Percentiles rank a stretch among this genome's conserved stretches.
Evolutionary conservation across 2,888 invertebrate species (phyloP).

Genomic region (Parnassius orleans): DNA sequence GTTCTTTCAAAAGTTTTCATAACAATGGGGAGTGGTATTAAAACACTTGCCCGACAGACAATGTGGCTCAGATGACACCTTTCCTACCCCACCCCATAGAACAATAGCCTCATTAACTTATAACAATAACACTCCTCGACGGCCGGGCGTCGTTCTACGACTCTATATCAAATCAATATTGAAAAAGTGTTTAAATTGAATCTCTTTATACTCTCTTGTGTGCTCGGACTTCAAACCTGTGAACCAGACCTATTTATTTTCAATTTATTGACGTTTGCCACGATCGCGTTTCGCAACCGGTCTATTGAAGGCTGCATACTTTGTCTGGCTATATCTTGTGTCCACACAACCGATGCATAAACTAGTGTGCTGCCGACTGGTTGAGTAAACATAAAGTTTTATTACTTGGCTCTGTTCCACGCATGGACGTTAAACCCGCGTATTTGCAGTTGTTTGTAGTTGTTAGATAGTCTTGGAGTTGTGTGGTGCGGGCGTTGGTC

Average conservation of each 20-base stretch:
- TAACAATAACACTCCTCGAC: constrained; percentile 62
- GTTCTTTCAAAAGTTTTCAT: constrained; percentile 22
- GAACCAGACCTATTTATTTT: constrained; percentile 31
- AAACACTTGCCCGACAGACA: constrained; percentile 60
- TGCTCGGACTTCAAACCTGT: constrained; percentile 24
- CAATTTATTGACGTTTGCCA: constrained; percentile 31
- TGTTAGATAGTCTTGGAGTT: constrained; percentile 43
- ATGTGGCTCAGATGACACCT: constrained; percentile 63
- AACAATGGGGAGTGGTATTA: constrained; percentile 55
- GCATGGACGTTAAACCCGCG: constrained; percentile 69
- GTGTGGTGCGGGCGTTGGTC: constrained; percentile 33
- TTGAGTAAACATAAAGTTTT: constrained; percentile 77
- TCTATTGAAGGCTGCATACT: constrained; percentile 37
- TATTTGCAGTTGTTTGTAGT: constrained; percentile 65
- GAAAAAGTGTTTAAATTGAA: constrained; percentile 52
- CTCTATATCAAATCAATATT: constrained; percentile 43
- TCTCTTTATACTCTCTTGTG: constrained; percentile 36
- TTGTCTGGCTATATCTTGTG: constrained; percentile 44
- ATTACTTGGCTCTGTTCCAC: constrained; percentile 79
- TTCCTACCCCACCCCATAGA: constrained; percentile 45
- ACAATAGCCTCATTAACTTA: constrained; percentile 69
- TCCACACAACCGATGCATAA: constrained; percentile 49
- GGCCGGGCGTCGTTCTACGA: constrained; percentile 36
- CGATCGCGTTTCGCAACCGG: constrained; percentile 41
- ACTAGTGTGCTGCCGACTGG: constrained; percentile 64